These are phyloP conservation scores for Platyscapa corneri DNA, from an alignment of 1,140 invertebrate genomes.

Conservation along the genomic window DNA sequence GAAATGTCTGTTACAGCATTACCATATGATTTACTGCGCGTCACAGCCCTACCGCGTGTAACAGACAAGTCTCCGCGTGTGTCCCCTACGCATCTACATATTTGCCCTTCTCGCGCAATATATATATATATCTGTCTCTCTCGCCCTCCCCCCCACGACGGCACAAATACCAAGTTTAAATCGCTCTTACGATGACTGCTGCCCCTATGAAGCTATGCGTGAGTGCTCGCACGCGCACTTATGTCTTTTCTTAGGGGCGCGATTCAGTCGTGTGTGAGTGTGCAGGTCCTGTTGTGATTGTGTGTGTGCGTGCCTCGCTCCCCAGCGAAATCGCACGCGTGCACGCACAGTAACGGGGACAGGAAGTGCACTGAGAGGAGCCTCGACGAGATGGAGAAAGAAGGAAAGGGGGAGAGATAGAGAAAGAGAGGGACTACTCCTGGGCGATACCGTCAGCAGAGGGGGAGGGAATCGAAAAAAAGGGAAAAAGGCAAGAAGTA, in stretches of 20 bases:
- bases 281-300: not conserved
- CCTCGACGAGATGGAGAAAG: not conserved
- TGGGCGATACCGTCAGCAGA: not conserved
- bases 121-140: not conserved
- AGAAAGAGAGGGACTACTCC: slow-evolving; percentile 14
- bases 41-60: slow-evolving; percentile 53
- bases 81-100: not conserved
- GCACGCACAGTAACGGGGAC: not conserved
- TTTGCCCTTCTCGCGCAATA: slow-evolving; percentile 10
- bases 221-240: not conserved
- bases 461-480: not conserved
- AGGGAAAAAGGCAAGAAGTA: not conserved
- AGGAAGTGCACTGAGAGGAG: slow-evolving; percentile 6
- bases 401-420: not conserved
- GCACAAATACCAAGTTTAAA: slow-evolving; percentile 67
- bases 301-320: not conserved
- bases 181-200: slow-evolving; percentile 42
- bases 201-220: slow-evolving; percentile 2
- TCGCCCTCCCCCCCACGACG: not conserved
- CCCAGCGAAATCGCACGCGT: not conserved
- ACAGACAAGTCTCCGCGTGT: not conserved
- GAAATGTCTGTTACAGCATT: slow-evolving; percentile 60
- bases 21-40: slow-evolving; percentile 71
- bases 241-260: slow-evolving; percentile 4
- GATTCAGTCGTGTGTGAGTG: not conserved